These are phyloP conservation scores for Cybosia mesomella DNA, from an alignment of 2,888 invertebrate genomes.

Conservation along the genomic window DNA sequence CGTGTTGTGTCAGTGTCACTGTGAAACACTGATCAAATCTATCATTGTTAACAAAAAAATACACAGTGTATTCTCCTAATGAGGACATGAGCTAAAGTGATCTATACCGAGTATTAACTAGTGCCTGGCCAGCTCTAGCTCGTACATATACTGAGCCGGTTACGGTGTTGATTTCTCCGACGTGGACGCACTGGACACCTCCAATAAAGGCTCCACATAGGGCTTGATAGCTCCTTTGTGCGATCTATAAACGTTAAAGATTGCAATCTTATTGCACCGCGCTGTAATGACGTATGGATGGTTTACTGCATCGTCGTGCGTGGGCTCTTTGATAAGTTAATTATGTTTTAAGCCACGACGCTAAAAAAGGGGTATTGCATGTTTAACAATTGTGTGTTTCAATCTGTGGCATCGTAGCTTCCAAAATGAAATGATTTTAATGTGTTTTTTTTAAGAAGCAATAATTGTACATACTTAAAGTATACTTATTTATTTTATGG, in stretches of 20 bases:
- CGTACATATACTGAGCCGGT: slow-evolving; percentile 12
- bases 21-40: too few relatives aligned
- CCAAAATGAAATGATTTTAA: too few relatives aligned
- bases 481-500: too few relatives aligned
- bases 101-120: background rate
- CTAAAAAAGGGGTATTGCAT: too few relatives aligned
- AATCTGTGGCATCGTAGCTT: too few relatives aligned
- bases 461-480: too few relatives aligned
- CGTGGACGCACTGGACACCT: background rate
- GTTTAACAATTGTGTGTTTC: too few relatives aligned
- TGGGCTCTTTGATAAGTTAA: background rate
- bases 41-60: too few relatives aligned
- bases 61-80: background rate
- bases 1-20: too few relatives aligned
- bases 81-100: background rate
- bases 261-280: background rate
- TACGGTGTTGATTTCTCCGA: slow-evolving; percentile 20
- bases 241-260: background rate
- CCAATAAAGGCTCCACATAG: background rate
- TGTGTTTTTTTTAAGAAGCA: too few relatives aligned
- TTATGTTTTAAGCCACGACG: background rate
- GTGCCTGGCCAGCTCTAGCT: too few relatives aligned
- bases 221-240: background rate
- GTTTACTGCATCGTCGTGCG: background rate
- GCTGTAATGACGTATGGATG: background rate